Evolutionary conservation across 2,888 invertebrate species (phyloP).

Genomic region (Leptinotarsa tumamoca): DNA sequence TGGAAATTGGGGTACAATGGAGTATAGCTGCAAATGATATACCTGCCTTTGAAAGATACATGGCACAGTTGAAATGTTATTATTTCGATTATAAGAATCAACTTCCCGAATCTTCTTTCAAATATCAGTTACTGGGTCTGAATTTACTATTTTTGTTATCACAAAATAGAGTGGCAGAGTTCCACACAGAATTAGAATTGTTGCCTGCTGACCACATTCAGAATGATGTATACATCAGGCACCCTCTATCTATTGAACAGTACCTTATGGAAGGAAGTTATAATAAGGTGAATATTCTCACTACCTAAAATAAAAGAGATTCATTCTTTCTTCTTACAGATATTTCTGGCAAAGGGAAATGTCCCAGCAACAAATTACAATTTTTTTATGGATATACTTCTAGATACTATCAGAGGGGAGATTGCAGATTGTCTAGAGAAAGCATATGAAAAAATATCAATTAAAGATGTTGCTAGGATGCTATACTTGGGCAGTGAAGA

Average conservation of each 20-base stretch:
- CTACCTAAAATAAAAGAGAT: background rate
- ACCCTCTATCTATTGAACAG: slow-evolving; percentile 96
- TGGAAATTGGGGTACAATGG: slow-evolving; percentile 97
- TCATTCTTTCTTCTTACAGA: slow-evolving; percentile 62
- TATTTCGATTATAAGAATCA: slow-evolving; percentile 90
- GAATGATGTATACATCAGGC: slow-evolving; percentile 92
- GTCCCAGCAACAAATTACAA: slow-evolving; percentile 97
- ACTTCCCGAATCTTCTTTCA: slow-evolving; percentile 91
- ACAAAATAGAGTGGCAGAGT: slow-evolving; percentile 97
- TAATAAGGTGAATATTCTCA: slow-evolving; percentile 79
- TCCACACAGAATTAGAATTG: slow-evolving; percentile 96
- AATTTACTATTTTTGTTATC: slow-evolving; percentile 94
- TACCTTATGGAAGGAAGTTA: slow-evolving; percentile 99
- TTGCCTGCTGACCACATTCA: slow-evolving; percentile 92
- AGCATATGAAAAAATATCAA: slow-evolving; percentile 91
- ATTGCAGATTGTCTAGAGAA: slow-evolving; percentile 97
- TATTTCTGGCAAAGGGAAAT: slow-evolving; percentile 92
- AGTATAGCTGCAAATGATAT: slow-evolving; percentile 94
- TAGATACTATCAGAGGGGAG: slow-evolving; percentile 96
- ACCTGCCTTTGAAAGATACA: slow-evolving; percentile 95
- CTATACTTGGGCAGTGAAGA: slow-evolving; percentile 85
- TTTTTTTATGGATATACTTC: slow-evolving; percentile 94
- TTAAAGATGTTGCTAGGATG: slow-evolving; percentile 89
- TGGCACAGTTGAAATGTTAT: slow-evolving; percentile 97
- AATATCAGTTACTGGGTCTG: slow-evolving; percentile 93